Base-by-base conservation (phyloP, 2,888 invertebrate species). In the Conchocele bisecta region DNA sequence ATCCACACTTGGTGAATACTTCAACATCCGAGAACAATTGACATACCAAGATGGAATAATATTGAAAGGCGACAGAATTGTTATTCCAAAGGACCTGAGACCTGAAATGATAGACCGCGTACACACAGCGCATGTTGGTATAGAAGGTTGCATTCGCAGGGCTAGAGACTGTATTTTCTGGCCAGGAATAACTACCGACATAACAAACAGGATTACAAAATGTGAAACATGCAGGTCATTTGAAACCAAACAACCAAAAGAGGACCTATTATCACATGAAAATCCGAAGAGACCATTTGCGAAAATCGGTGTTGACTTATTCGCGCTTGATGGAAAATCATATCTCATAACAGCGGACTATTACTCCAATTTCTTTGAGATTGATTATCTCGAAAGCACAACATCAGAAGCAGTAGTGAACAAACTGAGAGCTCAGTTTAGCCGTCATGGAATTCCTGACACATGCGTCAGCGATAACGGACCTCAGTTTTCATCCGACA, bases 381-480 rank as follows among this genome's bases (percentile, higher is more conserved):
- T 53, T 33, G 39, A 33, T 31, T 44, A 53, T 15, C 41, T 61
- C 15, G 17, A 28, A 26, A 29, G 35, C 17, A 37, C 41, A 17
- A 37, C 41, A 11, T 41, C 53, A 37, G 53, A 39, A 17, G 31
- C 51, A 31, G 33, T 53, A 13, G 33, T 61, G 5, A 20, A 61
- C 28, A 42, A 61, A 17, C 51, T 57, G 24, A 61, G 41, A 26
- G 11, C 28, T 13, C 42, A 44, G 15, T 61, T 61, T 29, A 28
- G 31, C 20, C 26, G 51, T 17, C 41, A 53, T 53, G 61, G 41
- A 46, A 53, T 53, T 29, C 39, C 61, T 20, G 61, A 61, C 15
- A 26, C n/a, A 17, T 9, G 35, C 15, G 42, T 58, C 28, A 37
- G 39, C 3, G 75, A 71, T 50, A 71, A 70, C 17, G 65, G 66